Evolutionary conservation across 2,888 invertebrate species (phyloP).

Genomic region (Nephrotoma guestfalica): DNA sequence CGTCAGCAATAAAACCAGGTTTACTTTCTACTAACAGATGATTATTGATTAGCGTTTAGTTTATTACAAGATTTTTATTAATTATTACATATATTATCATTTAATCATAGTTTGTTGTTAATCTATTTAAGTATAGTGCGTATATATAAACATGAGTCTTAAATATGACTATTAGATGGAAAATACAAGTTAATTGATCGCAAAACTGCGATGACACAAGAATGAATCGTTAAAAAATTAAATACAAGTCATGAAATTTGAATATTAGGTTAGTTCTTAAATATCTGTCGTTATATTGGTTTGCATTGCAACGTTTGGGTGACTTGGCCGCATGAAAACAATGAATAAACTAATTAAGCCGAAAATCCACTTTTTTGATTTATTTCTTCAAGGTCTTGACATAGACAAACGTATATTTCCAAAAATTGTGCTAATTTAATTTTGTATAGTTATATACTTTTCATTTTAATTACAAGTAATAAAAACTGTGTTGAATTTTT

Average conservation of each 20-base stretch:
- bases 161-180: background rate
- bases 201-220: background rate
- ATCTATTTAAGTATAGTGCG: background rate
- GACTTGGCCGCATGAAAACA: background rate
- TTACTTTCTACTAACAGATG: background rate
- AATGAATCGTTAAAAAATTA: background rate
- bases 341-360: background rate
- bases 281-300: background rate
- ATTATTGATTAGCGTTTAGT: background rate
- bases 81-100: background rate
- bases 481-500: background rate
- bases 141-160: background rate
- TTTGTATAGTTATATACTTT: background rate
- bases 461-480: background rate
- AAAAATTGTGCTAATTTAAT: background rate
- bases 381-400: background rate
- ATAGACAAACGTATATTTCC: background rate
- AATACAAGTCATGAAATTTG: background rate
- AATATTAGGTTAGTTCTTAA: background rate
- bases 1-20: background rate
- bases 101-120: background rate
- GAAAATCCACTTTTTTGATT: background rate
- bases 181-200: background rate
- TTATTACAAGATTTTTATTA: background rate
- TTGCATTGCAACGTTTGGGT: background rate